A percentile compares a stretch with the other conserved stretches of the same genome.
phyloP scores from a whole-genome alignment of 2,797 vertebrate genomes.

The Cuniculus paca region DNA sequence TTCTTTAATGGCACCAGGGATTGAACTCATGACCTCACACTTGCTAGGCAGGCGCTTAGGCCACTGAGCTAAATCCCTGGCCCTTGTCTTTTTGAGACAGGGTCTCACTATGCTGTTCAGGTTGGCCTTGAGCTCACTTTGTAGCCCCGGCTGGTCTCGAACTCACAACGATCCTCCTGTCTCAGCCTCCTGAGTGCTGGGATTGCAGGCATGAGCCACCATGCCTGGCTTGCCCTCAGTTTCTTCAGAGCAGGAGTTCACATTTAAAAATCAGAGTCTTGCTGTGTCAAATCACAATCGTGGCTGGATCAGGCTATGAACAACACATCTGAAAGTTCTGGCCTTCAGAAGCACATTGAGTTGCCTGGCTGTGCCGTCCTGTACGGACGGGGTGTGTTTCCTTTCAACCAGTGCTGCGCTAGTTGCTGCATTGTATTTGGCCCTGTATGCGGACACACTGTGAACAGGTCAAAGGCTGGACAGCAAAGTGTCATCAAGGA shows the following conservation, averaged over 20 bases:
- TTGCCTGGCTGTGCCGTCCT: background rate
- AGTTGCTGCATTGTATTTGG: background rate
- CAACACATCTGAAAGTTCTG: background rate
- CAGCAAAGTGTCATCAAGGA: background rate
- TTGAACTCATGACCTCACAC: too few species aligned
- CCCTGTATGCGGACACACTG: background rate
- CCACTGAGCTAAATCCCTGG: too few species aligned
- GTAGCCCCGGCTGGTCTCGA: too few species aligned
- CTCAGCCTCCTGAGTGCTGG: too few species aligned
- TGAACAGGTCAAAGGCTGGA: constrained; percentile 1
- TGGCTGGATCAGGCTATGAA: background rate
- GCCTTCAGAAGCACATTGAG: background rate
- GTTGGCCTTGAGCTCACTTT: too few species aligned
- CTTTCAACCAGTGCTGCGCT: background rate
- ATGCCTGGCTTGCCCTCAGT: too few species aligned
- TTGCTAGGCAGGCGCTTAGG: too few species aligned
- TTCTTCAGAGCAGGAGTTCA: background rate
- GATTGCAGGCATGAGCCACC: too few species aligned
- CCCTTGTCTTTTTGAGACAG: too few species aligned
- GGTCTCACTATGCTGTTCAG: too few species aligned
- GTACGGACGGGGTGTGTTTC: background rate
- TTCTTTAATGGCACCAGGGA: too few species aligned
- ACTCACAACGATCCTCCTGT: too few species aligned
- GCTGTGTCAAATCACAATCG: background rate
- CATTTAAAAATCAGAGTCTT: background rate